Base-by-base conservation (phyloP, 2,797 vertebrate species). In the Alfaro cultratus region DNA sequence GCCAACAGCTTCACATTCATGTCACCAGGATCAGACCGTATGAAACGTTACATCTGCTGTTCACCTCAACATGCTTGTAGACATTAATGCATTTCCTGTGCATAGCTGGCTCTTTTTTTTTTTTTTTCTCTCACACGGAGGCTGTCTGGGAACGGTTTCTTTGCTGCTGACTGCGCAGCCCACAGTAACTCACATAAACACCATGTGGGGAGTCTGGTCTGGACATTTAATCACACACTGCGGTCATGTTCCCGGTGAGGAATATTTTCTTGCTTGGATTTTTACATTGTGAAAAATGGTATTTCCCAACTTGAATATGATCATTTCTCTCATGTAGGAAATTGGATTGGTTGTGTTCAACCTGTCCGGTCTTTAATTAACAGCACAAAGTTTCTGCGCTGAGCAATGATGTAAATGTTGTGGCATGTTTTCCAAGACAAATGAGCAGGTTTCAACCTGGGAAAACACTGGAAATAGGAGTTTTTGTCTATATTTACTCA, bases 161-260 rank as follows among this genome's bases (percentile, higher is more conserved):
- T 43, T 75, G 64, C 62, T 89, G 91, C 93, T 94, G 92, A 94
- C 89, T 75, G 62, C 2, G 85, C 91, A 87, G 79, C 82, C 73
- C 60, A 68, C 82, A 85, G 87, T 80, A 83, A 80, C 83, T 70
- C 88, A 91, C 89, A 93, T 94, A 95, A 94, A 94, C 91, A 94
- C 80, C 77, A 74, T 79, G 82, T 86, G 88, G 88, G 76, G 60
- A 89, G 93, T 92, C 89, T 94, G 84, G 91, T 87, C 92, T 93
- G 87, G 74, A 79, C 84, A 77, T 92, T 83, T 93, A 91, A 95
- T 94, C 86, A 92, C 78, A 92, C 77, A 31, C 84, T 88, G 92
- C 88, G 88, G 88, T 85, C 29, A 26, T 16, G 53, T 73, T 78
- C 46, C 74, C 83, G 84, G 87, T 70, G 79, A 77, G 78, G 64